Percentiles rank a stretch among this genome's conserved stretches.
Evolutionary conservation across 2,113 vertebrate species (phyloP).

Genomic region (Carassius carassius): DNA sequence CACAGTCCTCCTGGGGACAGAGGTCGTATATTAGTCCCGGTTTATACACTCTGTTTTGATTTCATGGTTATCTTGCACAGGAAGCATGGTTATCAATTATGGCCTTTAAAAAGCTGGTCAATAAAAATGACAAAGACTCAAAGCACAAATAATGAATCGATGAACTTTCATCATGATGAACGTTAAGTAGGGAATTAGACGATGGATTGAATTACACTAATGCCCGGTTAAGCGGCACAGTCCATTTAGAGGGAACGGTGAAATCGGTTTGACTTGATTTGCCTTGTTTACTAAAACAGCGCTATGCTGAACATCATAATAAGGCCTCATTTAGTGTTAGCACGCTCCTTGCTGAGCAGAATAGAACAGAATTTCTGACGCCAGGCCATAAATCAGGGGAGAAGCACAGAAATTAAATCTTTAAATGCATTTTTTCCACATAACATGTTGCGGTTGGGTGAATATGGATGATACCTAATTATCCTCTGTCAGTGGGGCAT

Average conservation of each 20-base stretch:
- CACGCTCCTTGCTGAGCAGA: neutral
- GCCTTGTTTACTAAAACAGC: slow-evolving; percentile 32
- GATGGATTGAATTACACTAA: slow-evolving; percentile 41
- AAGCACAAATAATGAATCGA: slow-evolving; percentile 43
- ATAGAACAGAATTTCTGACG: slow-evolving; percentile 10
- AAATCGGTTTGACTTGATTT: slow-evolving; percentile 37
- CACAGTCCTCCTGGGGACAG: slow-evolving; percentile 85
- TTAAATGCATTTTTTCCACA: slow-evolving; percentile 35
- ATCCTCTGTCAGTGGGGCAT: slow-evolving; percentile 26
- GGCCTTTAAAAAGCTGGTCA: slow-evolving; percentile 40
- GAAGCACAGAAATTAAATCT: slow-evolving; percentile 35
- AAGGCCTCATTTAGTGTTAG: neutral
- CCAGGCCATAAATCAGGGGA: slow-evolving; percentile 18
- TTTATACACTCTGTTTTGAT: slow-evolving; percentile 26
- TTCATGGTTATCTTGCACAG: slow-evolving; percentile 28
- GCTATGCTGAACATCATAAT: slow-evolving; percentile 28
- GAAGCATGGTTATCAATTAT: slow-evolving; percentile 31
- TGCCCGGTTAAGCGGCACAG: slow-evolving; percentile 19
- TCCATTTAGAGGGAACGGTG: slow-evolving; percentile 24
- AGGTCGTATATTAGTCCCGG: neutral
- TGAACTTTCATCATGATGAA: slow-evolving; percentile 36
- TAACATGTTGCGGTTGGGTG: slow-evolving; percentile 14
- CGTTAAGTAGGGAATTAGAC: slow-evolving; percentile 35
- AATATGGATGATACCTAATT: slow-evolving; percentile 39
- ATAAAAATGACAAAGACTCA: slow-evolving; percentile 43